Percentiles rank a stretch among this genome's conserved stretches.
These are phyloP conservation scores for Diloba caeruleocephala DNA, from an alignment of 2,888 invertebrate genomes.

Conservation along the genomic window DNA sequence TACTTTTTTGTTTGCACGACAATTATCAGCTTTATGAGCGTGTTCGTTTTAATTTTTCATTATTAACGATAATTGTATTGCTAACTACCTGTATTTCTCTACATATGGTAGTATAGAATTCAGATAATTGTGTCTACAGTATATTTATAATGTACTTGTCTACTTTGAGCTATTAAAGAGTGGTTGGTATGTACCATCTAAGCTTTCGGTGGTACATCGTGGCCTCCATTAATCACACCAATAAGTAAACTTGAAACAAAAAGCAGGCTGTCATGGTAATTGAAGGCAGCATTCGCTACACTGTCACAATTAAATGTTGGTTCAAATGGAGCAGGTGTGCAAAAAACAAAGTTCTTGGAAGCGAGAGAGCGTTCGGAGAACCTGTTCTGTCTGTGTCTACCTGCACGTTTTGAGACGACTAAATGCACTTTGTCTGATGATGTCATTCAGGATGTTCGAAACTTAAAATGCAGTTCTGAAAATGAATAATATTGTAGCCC, in stretches of 20 bases:
- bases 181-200: slow-evolving; percentile 19
- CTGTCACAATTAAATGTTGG: slow-evolving; percentile 73
- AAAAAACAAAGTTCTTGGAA: slow-evolving; percentile 73
- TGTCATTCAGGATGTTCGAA: slow-evolving; percentile 67
- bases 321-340: slow-evolving; percentile 79
- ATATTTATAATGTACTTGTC: slow-evolving; percentile 15
- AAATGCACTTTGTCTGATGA: slow-evolving; percentile 65
- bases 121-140: slow-evolving; percentile 21
- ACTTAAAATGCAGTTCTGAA: slow-evolving; percentile 39
- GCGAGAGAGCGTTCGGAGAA: slow-evolving; percentile 75
- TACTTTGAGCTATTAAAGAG: slow-evolving; percentile 33
- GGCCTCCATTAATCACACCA: slow-evolving; percentile 47
- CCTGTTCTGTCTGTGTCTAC: slow-evolving; percentile 66
- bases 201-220: slow-evolving; percentile 34
- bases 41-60: slow-evolving; percentile 11
- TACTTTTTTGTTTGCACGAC: too few species aligned
- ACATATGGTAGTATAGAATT: not conserved
- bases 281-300: slow-evolving; percentile 72
- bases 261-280: slow-evolving; percentile 69
- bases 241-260: slow-evolving; percentile 47
- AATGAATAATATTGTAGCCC: slow-evolving; percentile 36
- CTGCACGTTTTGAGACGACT: slow-evolving; percentile 54
- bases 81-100: slow-evolving; percentile 6
- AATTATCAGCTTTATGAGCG: not conserved
- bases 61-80: slow-evolving; percentile 11